These are phyloP conservation scores for Gallinago paraguaiae DNA, from an alignment of 2,113 vertebrate species.

Conservation along the genomic window DNA sequence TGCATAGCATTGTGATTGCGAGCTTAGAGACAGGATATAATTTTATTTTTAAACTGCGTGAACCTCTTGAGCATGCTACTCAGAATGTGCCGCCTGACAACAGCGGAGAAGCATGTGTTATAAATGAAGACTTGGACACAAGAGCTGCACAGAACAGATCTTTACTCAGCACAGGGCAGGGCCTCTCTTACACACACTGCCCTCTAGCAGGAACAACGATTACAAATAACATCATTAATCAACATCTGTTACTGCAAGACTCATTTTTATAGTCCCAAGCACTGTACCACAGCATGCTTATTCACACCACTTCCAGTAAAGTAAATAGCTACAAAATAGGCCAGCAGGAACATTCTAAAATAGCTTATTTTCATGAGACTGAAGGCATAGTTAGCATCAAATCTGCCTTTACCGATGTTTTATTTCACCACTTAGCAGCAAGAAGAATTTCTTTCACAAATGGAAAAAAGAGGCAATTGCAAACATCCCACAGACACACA, in stretches of 20 bases:
- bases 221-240: conserved; percentile 67
- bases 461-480: conserved; percentile 65
- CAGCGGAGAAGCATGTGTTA: conserved; percentile 55
- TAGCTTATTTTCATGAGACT: conserved; percentile 64
- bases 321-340: conserved; percentile 53
- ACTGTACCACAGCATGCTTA: conserved; percentile 56
- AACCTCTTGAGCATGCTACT: conserved; percentile 41
- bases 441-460: conserved; percentile 65
- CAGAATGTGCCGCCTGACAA: conserved; percentile 23
- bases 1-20: neutral
- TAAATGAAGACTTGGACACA: conserved; percentile 77
- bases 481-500: conserved; percentile 65
- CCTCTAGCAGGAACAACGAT: conserved; percentile 70
- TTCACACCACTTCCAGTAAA: conserved; percentile 63
- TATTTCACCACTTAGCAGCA: conserved; percentile 70
- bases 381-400: conserved; percentile 62
- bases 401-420: conserved; percentile 68
- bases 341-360: conserved; percentile 65
- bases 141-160: conserved; percentile 69
- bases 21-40: neutral
- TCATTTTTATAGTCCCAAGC: conserved; percentile 57
- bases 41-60: neutral
- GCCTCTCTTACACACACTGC: conserved; percentile 63
- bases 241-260: conserved; percentile 65
- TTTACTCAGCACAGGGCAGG: conserved; percentile 72